Percentiles rank a stretch among this genome's conserved stretches.
These are phyloP conservation scores for Neolamprologus fasciatus DNA, from an alignment of 2,113 vertebrate genomes.

Conservation along the genomic window DNA sequence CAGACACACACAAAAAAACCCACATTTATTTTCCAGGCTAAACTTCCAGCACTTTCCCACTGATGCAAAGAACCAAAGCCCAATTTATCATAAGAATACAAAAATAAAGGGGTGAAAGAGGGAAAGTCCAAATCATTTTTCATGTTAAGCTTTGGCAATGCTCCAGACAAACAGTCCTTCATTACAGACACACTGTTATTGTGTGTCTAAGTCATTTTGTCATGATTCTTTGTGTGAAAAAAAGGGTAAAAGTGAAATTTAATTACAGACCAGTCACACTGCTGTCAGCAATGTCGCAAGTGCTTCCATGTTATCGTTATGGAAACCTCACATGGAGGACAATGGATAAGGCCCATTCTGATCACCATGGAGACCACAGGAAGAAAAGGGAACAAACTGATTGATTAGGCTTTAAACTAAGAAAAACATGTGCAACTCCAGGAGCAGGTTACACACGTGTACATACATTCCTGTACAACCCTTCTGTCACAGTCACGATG, in stretches of 20 bases:
- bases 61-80: neutral
- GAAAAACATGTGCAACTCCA: neutral
- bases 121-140: neutral
- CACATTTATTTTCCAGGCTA: neutral
- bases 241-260: neutral
- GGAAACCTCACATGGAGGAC: neutral
- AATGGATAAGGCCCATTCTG: neutral
- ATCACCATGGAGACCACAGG: neutral
- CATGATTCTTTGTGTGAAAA: neutral
- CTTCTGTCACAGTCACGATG: neutral
- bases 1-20: neutral
- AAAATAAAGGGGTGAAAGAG: neutral
- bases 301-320: neutral
- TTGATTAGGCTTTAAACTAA: neutral
- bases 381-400: neutral
- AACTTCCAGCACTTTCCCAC: neutral
- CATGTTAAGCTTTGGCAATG: neutral
- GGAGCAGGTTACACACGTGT: neutral
- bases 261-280: neutral
- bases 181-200: neutral
- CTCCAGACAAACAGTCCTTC: neutral
- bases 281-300: neutral
- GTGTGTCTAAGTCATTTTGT: neutral
- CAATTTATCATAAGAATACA: neutral
- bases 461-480: neutral